phyloP scores from a whole-genome alignment of 2,113 vertebrate genomes.

The Nyctibius bracteatus region DNA sequence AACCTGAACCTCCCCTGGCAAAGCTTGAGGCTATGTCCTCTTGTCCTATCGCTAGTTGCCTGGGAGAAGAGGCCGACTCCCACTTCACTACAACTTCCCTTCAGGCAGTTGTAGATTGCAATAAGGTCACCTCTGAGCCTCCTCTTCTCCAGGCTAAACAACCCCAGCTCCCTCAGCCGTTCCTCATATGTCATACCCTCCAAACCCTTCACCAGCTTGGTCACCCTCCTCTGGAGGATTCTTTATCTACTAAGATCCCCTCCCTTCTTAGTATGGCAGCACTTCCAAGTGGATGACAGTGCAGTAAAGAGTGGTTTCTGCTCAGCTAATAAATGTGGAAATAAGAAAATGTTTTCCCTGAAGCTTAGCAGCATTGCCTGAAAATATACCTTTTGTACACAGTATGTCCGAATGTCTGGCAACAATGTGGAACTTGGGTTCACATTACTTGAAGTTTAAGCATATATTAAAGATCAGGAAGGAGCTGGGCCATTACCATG shows the following conservation, averaged over 20 bases:
- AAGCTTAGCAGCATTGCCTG: constrained; percentile 56
- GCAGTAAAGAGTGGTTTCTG: constrained; percentile 18
- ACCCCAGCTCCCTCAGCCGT: too few species aligned
- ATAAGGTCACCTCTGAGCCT: too few species aligned
- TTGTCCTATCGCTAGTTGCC: too few species aligned
- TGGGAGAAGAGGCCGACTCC: too few species aligned
- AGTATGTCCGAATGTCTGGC: constrained; percentile 29
- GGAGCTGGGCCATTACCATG: not conserved
- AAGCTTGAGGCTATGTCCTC: too few species aligned
- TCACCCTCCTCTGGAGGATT: too few species aligned
- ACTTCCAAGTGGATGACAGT: constrained; percentile 27
- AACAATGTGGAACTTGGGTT: constrained; percentile 18
- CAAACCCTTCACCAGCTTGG: too few species aligned
- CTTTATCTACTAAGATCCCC: not conserved
- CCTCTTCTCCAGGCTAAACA: too few species aligned
- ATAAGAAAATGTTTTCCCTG: constrained; percentile 61
- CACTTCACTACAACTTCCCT: too few species aligned
- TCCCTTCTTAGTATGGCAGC: not conserved
- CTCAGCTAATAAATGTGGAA: constrained; percentile 55
- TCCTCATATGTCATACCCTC: too few species aligned
- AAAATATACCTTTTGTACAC: not conserved
- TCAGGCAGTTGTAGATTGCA: too few species aligned
- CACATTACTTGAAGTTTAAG: constrained; percentile 31
- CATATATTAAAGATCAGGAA: not conserved
- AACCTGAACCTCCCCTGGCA: too few species aligned